phyloP scores from a whole-genome alignment of 2,888 invertebrate species.

The Rosalia funebris region DNA sequence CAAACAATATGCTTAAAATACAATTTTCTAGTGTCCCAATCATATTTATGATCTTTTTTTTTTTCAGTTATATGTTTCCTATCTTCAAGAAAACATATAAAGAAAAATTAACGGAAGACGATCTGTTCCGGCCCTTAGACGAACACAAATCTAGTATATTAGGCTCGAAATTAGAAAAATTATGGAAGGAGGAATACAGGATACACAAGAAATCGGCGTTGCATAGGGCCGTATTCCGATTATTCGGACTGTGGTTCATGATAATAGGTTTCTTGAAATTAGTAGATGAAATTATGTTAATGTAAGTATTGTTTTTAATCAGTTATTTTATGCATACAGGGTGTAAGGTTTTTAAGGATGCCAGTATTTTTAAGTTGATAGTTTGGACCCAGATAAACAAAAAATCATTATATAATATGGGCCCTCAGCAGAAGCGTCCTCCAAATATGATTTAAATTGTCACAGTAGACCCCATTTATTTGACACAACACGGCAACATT shows the following conservation, averaged over 20 bases:
- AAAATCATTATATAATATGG: no score
- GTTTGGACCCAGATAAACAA: no score
- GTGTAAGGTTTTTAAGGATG: not conserved
- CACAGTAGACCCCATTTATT: no score
- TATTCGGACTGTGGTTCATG: constrained; percentile 55
- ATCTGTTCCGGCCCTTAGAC: constrained; percentile 75
- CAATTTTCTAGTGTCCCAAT: no score
- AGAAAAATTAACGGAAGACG: constrained; percentile 75
- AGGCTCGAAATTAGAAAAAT: constrained; percentile 73
- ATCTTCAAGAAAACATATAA: constrained; percentile 77
- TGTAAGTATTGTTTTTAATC: constrained; percentile 53
- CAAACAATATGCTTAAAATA: no score
- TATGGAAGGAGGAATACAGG: constrained; percentile 58
- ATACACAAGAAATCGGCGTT: constrained; percentile 57
- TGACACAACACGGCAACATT: no score
- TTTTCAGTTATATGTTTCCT: constrained; percentile 79
- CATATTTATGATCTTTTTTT: no score
- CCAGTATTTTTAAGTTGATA: no score
- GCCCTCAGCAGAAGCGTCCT: no score
- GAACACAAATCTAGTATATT: constrained; percentile 74
- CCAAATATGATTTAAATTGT: no score
- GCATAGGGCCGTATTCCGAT: constrained; percentile 54
- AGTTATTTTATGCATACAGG: not conserved
- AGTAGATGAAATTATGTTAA: constrained; percentile 56
- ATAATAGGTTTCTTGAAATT: constrained; percentile 55